Conservation (phyloP, 2,113 vertebrate genomes). For the Marmota monax region DNA sequence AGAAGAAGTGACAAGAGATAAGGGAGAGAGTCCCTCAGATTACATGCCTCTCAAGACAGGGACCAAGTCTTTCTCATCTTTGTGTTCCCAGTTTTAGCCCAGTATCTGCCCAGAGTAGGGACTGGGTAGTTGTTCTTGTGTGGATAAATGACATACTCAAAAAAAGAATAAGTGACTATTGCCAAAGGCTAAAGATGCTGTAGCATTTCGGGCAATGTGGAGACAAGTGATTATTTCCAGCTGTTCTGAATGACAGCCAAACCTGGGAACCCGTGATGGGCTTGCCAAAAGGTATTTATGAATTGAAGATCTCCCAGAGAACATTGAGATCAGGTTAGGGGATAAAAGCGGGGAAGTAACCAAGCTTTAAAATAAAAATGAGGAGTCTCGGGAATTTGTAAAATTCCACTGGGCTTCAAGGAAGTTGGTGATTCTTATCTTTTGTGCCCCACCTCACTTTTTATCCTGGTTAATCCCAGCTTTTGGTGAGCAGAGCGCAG, state of each 20-base stretch:
- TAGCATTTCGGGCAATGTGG: neutral
- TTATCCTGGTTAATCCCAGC: neutral
- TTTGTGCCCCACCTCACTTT: neutral
- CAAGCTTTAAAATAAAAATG: neutral
- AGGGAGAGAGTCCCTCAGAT: neutral
- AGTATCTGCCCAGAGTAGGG: neutral
- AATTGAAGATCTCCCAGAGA: neutral
- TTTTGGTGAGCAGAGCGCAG: neutral
- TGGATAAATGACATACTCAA: neutral
- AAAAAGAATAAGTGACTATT: neutral
- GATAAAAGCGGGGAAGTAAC: neutral
- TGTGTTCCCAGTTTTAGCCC: neutral
- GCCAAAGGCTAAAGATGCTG: neutral
- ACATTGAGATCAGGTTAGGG: neutral
- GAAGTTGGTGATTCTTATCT: neutral
- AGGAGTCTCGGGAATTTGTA: neutral
- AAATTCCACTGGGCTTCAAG: neutral
- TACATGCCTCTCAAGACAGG: neutral
- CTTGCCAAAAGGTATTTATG: slow-evolving; percentile 3
- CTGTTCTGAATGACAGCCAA: neutral
- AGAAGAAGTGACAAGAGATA: neutral
- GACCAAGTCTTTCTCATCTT: neutral
- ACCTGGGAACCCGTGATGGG: neutral
- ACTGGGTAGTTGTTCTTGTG: neutral
- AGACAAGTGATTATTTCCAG: neutral